phyloP scores from a whole-genome alignment of 2,113 vertebrate species.

The Burhinus bistriatus region DNA sequence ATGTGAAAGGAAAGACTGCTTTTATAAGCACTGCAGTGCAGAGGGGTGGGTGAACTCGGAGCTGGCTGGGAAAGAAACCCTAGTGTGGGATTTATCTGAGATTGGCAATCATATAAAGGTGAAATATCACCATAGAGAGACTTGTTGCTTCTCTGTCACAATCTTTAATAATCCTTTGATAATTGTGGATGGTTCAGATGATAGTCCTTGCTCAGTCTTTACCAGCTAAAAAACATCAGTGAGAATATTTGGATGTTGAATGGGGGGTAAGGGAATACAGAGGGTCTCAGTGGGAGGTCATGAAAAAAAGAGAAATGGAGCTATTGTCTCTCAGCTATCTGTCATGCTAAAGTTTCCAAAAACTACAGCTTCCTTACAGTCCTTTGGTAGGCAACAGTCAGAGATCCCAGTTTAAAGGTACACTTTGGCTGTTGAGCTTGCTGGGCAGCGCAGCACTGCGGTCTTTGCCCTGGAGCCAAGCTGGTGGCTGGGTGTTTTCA shows the following conservation, averaged over 20 bases:
- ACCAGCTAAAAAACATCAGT: neutral
- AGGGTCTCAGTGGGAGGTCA: neutral
- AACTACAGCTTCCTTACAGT: neutral
- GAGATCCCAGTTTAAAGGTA: neutral
- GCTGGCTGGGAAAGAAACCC: neutral
- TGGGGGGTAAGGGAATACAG: neutral
- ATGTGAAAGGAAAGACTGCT: neutral
- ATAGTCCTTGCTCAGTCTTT: neutral
- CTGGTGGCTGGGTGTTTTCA: neutral
- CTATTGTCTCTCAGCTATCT: neutral
- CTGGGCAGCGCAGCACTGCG: too few species aligned
- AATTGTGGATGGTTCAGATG: neutral
- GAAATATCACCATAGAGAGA: neutral
- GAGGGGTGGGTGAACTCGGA: neutral
- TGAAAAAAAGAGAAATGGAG: neutral
- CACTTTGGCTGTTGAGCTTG: neutral
- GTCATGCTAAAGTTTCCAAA: neutral
- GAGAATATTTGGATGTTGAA: neutral
- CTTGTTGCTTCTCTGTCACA: neutral
- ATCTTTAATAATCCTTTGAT: neutral
- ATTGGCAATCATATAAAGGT: neutral
- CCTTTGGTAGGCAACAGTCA: neutral
- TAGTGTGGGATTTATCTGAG: neutral
- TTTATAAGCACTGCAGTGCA: neutral
- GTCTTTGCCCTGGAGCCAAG: neutral